These are phyloP conservation scores for Harpalus rufipes DNA, from an alignment of 2,888 invertebrate species.

Conservation along the genomic window DNA sequence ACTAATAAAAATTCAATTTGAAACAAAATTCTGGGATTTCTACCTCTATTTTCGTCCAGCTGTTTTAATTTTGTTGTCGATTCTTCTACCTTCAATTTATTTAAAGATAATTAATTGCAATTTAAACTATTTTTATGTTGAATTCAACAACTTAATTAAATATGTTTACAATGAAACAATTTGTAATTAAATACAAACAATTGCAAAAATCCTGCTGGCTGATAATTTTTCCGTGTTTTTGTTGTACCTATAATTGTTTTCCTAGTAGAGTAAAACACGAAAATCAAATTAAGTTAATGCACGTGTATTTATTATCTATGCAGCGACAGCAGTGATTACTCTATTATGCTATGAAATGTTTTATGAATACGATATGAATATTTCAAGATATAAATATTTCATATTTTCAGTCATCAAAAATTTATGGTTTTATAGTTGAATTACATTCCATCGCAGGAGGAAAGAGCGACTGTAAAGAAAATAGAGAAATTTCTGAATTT, in stretches of 20 bases:
- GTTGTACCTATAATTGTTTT: slow-evolving; percentile 25
- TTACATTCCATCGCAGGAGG: background rate
- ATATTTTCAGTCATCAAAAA: slow-evolving; percentile 32
- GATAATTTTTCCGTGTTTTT: background rate
- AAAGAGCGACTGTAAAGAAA: background rate
- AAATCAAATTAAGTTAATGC: slow-evolving; percentile 11
- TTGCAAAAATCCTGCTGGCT: background rate
- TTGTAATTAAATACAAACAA: slow-evolving; percentile 35
- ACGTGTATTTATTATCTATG: background rate
- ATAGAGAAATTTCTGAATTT: background rate
- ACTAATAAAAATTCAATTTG: no score
- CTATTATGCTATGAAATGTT: slow-evolving; percentile 29
- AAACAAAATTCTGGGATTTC: no score
- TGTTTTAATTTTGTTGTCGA: background rate
- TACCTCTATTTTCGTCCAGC: background rate
- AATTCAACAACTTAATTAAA: slow-evolving; percentile 45
- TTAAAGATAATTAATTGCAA: slow-evolving; percentile 7
- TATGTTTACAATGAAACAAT: slow-evolving; percentile 36
- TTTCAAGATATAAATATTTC: slow-evolving; percentile 17
- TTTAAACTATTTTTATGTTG: slow-evolving; percentile 35
- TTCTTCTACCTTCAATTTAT: background rate
- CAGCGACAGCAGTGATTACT: background rate
- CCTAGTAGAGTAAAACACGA: background rate
- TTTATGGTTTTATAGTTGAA: slow-evolving; percentile 23
- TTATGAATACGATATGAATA: slow-evolving; percentile 21